phyloP scores from a whole-genome alignment of 1,140 invertebrate species.

The Hesperophylax magnus region DNA sequence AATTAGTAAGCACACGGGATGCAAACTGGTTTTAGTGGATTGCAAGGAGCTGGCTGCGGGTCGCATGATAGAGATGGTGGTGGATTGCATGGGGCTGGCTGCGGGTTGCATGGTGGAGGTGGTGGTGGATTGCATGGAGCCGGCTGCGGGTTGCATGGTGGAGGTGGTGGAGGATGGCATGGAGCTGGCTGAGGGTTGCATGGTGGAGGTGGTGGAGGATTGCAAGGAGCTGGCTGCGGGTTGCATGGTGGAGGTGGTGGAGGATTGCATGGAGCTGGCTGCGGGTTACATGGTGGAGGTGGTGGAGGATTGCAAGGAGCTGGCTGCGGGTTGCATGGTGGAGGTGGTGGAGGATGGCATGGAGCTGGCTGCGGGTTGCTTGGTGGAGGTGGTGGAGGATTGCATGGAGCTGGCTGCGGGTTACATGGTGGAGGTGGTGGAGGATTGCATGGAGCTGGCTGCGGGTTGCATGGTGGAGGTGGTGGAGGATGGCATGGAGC shows the following conservation, averaged over 20 bases:
- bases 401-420: background rate
- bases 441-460: background rate
- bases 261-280: background rate
- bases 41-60: background rate
- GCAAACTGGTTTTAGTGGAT: too few relatives aligned
- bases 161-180: too few relatives aligned
- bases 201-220: background rate
- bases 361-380: background rate
- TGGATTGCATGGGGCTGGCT: too few relatives aligned
- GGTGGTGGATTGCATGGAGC: background rate
- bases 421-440: background rate
- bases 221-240: background rate
- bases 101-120: conserved; percentile 9
- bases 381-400: background rate
- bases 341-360: background rate
- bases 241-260: background rate
- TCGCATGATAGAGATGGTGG: background rate
- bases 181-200: too few relatives aligned
- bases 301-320: background rate
- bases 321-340: background rate
- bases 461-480: background rate
- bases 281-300: background rate
- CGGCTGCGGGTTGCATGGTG: too few relatives aligned
- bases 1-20: too few relatives aligned
- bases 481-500: background rate